Base-by-base conservation (phyloP, 2,888 invertebrate genomes). In the Cerastis leucographa region DNA sequence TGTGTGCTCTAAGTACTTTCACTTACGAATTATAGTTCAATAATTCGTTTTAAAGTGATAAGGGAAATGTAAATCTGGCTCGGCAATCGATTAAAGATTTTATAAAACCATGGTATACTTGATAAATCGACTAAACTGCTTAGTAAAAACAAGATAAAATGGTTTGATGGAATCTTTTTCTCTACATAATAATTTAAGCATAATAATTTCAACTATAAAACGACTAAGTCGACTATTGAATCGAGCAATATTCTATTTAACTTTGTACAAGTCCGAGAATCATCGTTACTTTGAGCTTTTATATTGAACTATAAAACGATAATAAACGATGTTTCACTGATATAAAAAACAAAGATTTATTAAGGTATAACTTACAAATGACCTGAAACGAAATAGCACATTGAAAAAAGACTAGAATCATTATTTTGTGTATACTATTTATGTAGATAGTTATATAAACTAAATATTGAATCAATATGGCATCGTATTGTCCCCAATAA, bases 401-500 rank as follows among this genome's bases (percentile, higher is more conserved):
- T 86, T 84, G 78, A 83, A 85, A 85, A 83, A 87, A 87, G 86
- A 87, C 86, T 87, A 90, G 86, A 91, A 90, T 86, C 87, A 89
- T 92, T 94, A 94, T 94, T 94, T 94, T 94, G 92, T 93, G 92
- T 93, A 94, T 88, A 90, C 89, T 89, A 78, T 94, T 89, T 93
- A 91, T 89, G 87, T 85, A 84, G 83, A 86, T 85, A 89, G 85
- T 85, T 40, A 77, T 81, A 76, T 83, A 77, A 83, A 83, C 73
- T 78, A 76, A 80, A 85, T 87, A 88, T 83, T 87, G 76, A 82
- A 84, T 86, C 76, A 71, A 86, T 80, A 83, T 89, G 79, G 64
- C 80, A 78, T 81, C 79, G 76, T 80, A 68, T 71, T 85, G 83
- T 82, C 83, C 85, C 85, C 79, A 88, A 87, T 76, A 75, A 83